A percentile compares a stretch with the other conserved stretches of the same genome.
These are phyloP conservation scores for Spheniscus mendiculus DNA, from an alignment of 2,113 vertebrate species.

Conservation along the genomic window DNA sequence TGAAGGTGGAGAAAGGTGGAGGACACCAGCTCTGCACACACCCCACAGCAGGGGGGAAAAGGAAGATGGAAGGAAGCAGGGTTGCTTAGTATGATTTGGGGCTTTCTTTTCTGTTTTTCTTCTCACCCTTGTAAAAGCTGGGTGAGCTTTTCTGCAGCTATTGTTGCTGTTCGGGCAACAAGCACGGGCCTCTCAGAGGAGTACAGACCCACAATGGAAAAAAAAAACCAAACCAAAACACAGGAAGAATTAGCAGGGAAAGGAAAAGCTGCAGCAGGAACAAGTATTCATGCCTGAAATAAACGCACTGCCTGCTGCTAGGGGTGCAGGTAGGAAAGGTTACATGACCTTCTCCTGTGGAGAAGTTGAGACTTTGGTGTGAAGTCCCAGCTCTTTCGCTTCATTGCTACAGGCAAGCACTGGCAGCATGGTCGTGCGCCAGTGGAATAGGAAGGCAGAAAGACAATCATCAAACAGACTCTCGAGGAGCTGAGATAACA, in stretches of 20 bases:
- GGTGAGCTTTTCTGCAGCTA: not conserved
- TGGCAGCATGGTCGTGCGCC: rapidly evolving
- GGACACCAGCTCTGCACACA: rapidly evolving
- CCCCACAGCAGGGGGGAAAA: not conserved
- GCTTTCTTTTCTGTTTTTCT: not conserved
- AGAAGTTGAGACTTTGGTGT: not conserved
- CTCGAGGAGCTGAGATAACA: not conserved
- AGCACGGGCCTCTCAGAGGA: not conserved
- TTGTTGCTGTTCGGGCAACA: not conserved
- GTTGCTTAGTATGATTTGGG: not conserved
- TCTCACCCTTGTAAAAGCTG: not conserved
- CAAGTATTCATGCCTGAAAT: not conserved
- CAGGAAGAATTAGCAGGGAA: slow-evolving; percentile 40
- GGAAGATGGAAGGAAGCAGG: not conserved
- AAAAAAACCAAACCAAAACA: not conserved
- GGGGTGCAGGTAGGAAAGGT: not conserved
- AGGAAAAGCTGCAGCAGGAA: slow-evolving; percentile 5
- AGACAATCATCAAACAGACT: not conserved
- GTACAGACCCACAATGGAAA: not conserved
- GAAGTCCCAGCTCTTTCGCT: not conserved
- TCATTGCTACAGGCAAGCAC: not conserved
- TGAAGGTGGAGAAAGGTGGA: rapidly evolving
- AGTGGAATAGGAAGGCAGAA: rapidly evolving
- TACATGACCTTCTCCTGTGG: rapidly evolving
- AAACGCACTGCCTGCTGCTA: not conserved